Base-by-base conservation (phyloP, 2,797 vertebrate genomes). In the Syndactyla subalaris region DNA sequence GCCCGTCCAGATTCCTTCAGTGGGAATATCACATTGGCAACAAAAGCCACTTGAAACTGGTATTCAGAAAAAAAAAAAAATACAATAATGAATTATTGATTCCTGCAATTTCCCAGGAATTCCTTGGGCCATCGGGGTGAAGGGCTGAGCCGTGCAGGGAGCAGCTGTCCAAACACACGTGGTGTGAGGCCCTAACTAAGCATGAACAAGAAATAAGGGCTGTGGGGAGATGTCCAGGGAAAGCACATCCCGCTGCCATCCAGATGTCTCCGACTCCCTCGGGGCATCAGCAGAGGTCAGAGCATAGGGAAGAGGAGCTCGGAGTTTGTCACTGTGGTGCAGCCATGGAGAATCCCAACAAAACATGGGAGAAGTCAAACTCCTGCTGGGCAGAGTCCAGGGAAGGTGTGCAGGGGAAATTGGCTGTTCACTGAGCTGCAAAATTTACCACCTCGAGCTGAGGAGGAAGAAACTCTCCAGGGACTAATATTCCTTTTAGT, bases 111-210 rank as follows among this genome's bases (percentile, higher is more conserved):
- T 96, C 93, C 70, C 89, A 93, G 87, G 70, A 93, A 88, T 96
- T 96, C 43, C 36, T 88, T 45, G 55, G 74, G 46, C 85, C 2
- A 5, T 58, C 41, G 62, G 78, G 72, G 38, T 74, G 75, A 92
- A 58, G 3, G 79, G 38, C 78, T 88, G 87, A 89, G 85, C 85
- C 72, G 12, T 26, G 82, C 82, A 55, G 85, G 71, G 55, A 93
- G 63, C 91, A 96, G 91, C 91, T 95, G 92, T 92, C 82, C 92
- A 96, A 91, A 93, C 66, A 78, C 82, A 91, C 72, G 10, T 20
- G 29, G 54, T 59, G 68, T 48, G 66, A 85, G 66, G 41, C 68
- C 88, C 62, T 94, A 93, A 95, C 63, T 85, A 71, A 91, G 91
- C 91, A 85, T 89, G 92, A 92, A 84, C 30, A 48, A 92, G 84